Conservation (phyloP, 2,888 invertebrate species). For the Sipha maydis region DNA sequence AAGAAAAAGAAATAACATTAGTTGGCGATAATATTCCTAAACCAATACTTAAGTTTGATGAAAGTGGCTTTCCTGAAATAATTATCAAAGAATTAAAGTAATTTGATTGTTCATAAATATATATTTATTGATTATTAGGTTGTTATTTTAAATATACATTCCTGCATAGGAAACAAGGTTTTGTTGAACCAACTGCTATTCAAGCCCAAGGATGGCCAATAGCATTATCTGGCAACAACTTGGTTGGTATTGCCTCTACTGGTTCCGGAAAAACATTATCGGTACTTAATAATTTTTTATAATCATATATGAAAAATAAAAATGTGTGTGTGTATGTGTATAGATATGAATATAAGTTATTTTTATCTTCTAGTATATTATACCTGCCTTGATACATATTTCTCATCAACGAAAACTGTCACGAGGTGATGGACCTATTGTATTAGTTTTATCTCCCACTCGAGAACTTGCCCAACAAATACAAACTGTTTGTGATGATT, state of each 20-base stretch:
- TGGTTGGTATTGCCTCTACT: slow-evolving; percentile 96
- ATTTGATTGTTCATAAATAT: slow-evolving; percentile 2
- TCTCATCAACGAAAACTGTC: slow-evolving; percentile 87
- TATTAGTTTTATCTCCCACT: slow-evolving; percentile 88
- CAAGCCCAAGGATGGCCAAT: slow-evolving; percentile 98
- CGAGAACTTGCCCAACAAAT: slow-evolving; percentile 91
- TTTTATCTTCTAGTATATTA: slow-evolving; percentile 73
- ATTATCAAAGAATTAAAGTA: slow-evolving; percentile 70
- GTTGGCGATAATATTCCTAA: slow-evolving; percentile 85
- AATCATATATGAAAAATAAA: not conserved
- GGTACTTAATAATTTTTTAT: slow-evolving; percentile 65
- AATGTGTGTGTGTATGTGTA: not conserved
- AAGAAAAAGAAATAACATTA: slow-evolving; percentile 85
- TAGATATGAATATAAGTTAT: not conserved
- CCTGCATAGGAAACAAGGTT: slow-evolving; percentile 78
- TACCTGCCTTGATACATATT: slow-evolving; percentile 95
- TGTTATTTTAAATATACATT: slow-evolving; percentile 31
- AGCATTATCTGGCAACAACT: slow-evolving; percentile 88
- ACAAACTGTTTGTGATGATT: slow-evolving; percentile 91
- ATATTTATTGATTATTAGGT: slow-evolving; percentile 10
- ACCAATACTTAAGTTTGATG: slow-evolving; percentile 90
- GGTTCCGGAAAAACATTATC: slow-evolving; percentile 92
- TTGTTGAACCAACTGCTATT: slow-evolving; percentile 91
- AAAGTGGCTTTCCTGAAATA: slow-evolving; percentile 86
- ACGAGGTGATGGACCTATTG: slow-evolving; percentile 93